Conservation (phyloP, 2,888 invertebrate species). For the Ceramica pisi region DNA sequence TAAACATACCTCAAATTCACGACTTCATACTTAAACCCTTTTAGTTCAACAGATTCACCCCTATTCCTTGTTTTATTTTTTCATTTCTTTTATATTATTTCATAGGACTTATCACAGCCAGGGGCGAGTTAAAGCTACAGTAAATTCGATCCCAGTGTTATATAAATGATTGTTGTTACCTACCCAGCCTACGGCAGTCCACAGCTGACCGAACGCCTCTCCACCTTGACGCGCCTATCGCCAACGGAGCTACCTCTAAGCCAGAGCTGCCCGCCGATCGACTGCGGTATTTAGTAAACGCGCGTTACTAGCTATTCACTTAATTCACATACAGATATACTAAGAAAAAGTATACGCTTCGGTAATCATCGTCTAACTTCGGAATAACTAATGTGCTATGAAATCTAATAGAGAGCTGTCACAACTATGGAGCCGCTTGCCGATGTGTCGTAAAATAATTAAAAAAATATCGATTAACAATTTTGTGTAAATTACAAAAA, state of each 20-base stretch:
- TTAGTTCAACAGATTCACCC: background rate
- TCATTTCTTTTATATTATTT: background rate
- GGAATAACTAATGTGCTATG: too few relatives aligned
- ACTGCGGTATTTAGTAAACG: conserved; percentile 45
- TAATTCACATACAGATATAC: conserved; percentile 1
- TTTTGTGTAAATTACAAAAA: too few relatives aligned
- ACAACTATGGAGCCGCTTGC: too few relatives aligned
- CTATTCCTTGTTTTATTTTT: background rate
- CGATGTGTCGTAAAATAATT: too few relatives aligned
- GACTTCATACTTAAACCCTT: background rate
- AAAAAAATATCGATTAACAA: too few relatives aligned
- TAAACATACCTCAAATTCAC: background rate
- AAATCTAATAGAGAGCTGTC: too few relatives aligned
- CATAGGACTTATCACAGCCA: background rate
- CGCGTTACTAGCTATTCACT: conserved; percentile 44
- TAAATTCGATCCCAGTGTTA: background rate
- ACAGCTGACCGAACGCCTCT: conserved; percentile 23
- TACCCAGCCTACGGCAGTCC: conserved; percentile 38
- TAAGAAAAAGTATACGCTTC: background rate
- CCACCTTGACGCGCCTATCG: conserved; percentile 15
- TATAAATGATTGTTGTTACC: conserved; percentile 38
- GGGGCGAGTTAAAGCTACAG: background rate
- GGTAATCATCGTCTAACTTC: background rate
- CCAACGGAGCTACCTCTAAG: conserved; percentile 34
- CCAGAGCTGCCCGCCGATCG: conserved; percentile 40